Conservation (phyloP, 2,888 invertebrate species). For the Pseudococcus jackbeardsleyi region DNA sequence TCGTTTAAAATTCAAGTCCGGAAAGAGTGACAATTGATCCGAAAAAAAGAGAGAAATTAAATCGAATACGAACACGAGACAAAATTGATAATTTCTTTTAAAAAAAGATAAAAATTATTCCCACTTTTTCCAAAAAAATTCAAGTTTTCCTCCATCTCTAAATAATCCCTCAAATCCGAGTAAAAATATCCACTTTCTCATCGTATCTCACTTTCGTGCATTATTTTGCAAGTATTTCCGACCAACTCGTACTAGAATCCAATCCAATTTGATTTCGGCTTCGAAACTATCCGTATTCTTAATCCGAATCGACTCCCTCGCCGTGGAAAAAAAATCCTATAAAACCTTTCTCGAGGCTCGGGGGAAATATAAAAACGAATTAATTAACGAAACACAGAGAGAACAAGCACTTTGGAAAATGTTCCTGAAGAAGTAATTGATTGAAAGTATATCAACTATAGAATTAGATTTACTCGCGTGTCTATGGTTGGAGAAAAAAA, state of each 20-base stretch:
- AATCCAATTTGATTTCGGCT: not conserved
- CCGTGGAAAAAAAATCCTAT: not conserved
- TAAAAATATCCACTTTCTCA: not conserved
- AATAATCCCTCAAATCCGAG: not conserved
- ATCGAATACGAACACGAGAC: too few species aligned
- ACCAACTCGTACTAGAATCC: not conserved
- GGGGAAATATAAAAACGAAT: slow-evolving; percentile 44
- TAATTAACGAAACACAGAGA: slow-evolving; percentile 41
- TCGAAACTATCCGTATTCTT: slow-evolving; percentile 1
- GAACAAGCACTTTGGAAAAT: slow-evolving; percentile 47
- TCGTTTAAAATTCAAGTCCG: too few species aligned
- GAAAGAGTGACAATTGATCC: too few species aligned
- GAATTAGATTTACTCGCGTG: slow-evolving; percentile 50
- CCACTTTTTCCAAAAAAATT: not conserved
- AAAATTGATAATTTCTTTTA: too few species aligned
- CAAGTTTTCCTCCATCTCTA: not conserved
- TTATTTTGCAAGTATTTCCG: not conserved
- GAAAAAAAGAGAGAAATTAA: too few species aligned
- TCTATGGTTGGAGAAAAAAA: slow-evolving; percentile 13
- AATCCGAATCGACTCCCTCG: slow-evolving; percentile 19
- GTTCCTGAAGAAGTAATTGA: slow-evolving; percentile 42
- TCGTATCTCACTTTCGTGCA: not conserved
- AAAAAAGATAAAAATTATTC: not conserved
- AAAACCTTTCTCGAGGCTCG: slow-evolving; percentile 18
- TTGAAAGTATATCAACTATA: slow-evolving; percentile 49